Evolutionary conservation across 2,797 vertebrate genomes (phyloP), one percentile per base, ranked within the genome.

Genomic region (Enteromius fasciolatus): DNA sequence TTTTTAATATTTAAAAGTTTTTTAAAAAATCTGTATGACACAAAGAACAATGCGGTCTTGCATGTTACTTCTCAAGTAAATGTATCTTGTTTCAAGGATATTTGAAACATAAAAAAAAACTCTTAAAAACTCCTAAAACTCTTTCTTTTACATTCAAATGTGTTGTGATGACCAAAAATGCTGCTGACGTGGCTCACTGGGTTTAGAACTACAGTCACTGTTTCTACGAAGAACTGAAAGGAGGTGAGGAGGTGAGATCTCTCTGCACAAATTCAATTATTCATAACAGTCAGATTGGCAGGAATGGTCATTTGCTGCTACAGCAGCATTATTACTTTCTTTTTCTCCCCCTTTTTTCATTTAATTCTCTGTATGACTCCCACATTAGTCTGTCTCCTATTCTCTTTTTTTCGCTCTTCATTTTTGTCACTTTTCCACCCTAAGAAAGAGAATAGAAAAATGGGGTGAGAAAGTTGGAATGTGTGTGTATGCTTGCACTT

Each of bases 191-290:
- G 52, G 28, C 41, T 70, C 23, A 25, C n/a, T 46, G 23, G 3
- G 36, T 48, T 70, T 8, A 48, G 68, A 28, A 44, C 10, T 8
- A 31, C 15, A 44, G 67, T 44, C 39, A 48, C 36, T n/a, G 9
- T 20, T 52, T 44, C 41, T 44, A 61, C 39, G 36, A 44, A 76
- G 72, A 74, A 81, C 61, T 83, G 72, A 81, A 81, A 85, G 63
- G 23, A 20, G 50, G 80, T 48, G 33, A 61, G 46, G 5, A 61
- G 39, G 8, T 76, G 80, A 52, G 76, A 83, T 52, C 57, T 67
- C 41, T 76, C 48, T 72, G 76, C 48, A 74, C 66, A 66, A 75
- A 84, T 75, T 70, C 59, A 64, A 74, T 83, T 75, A 87, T 86
- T 80, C 73, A 61, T 67, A 69, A 64, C 20, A n/a, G 41, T 73